Evolutionary conservation across 2,888 invertebrate species (phyloP).

Genomic region (Hirudinaria manillensis): DNA sequence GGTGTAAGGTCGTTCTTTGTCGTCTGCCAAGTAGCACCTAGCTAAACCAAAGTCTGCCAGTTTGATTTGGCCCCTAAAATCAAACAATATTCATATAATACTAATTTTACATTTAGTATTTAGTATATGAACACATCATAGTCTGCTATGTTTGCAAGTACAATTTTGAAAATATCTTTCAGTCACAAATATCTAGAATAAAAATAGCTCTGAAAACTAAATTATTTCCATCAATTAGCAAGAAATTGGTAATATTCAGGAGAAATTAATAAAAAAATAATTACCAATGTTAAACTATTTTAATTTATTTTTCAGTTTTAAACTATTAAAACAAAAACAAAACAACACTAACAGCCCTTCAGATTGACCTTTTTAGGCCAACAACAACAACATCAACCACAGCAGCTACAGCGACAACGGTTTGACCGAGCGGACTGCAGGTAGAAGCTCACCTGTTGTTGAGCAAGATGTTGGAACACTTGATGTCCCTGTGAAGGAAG

Average conservation of each 20-base stretch:
- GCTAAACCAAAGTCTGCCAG: constrained; percentile 96
- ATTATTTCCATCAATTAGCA: too few relatives aligned
- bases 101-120: not conserved
- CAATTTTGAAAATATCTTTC: too few relatives aligned
- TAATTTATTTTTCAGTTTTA: too few relatives aligned
- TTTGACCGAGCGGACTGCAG: not conserved
- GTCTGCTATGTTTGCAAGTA: not conserved
- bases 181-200: too few relatives aligned
- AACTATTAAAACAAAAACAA: too few relatives aligned
- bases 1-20: constrained; percentile 88
- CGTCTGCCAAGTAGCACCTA: constrained; percentile 87
- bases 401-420: not conserved
- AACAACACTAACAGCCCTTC: too few relatives aligned
- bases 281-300: too few relatives aligned
- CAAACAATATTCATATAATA: too few relatives aligned
- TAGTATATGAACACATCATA: not conserved
- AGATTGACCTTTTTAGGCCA: too few relatives aligned
- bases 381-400: not conserved
- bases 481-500: constrained; percentile 95
- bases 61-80: constrained; percentile 93
- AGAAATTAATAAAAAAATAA: too few relatives aligned
- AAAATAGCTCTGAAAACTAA: too few relatives aligned
- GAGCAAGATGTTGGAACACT: constrained; percentile 97
- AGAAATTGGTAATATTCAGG: too few relatives aligned
- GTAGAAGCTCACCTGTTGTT: constrained; percentile 95